A percentile compares a stretch with the other conserved stretches of the same genome.
phyloP scores from a whole-genome alignment of 1,140 invertebrate genomes.

The Drosophila bocki region DNA sequence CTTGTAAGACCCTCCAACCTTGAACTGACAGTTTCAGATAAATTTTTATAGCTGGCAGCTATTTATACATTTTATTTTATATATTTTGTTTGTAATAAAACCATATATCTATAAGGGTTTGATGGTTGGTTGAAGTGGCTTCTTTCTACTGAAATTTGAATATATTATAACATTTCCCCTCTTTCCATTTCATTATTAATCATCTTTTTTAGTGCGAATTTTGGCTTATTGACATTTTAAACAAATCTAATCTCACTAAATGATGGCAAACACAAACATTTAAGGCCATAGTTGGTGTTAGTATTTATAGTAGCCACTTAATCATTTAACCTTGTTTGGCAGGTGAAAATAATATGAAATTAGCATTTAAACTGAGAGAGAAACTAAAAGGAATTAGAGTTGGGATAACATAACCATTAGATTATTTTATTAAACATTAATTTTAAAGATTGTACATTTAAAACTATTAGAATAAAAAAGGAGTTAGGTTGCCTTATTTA shows the following conservation, averaged over 20 bases:
- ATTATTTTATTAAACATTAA: background rate
- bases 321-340: background rate
- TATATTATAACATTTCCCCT: background rate
- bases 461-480: background rate
- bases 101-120: background rate
- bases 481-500: too few species aligned
- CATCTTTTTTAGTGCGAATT: background rate
- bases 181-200: background rate
- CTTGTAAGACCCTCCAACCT: background rate
- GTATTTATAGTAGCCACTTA: conserved; percentile 2
- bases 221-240: conserved; percentile 4
- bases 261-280: conserved; percentile 2
- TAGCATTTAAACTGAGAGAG: background rate
- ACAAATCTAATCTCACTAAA: conserved; percentile 8
- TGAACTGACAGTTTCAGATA: conserved; percentile 18
- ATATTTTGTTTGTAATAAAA: background rate
- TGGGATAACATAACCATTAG: background rate
- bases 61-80: background rate
- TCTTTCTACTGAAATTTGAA: too few species aligned
- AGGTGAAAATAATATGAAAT: background rate
- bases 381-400: background rate
- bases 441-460: background rate
- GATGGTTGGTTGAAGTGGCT: too few species aligned
- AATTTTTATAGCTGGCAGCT: background rate
- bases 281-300: background rate